phyloP scores from a whole-genome alignment of 2,113 vertebrate genomes.

The Furnarius figulus region DNA sequence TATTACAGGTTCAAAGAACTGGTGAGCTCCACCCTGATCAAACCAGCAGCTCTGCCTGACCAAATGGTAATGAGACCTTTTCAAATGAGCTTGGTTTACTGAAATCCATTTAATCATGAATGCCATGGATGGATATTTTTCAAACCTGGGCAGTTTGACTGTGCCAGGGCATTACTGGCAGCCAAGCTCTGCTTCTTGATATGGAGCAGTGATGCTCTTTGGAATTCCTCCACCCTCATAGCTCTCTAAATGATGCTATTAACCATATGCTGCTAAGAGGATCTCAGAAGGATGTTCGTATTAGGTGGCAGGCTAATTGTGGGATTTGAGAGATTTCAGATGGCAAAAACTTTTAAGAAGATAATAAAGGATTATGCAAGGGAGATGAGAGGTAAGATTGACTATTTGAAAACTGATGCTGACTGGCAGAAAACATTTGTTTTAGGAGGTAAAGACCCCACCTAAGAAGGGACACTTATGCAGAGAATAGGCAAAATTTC shows the following conservation, averaged over 20 bases:
- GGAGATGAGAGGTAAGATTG: not conserved
- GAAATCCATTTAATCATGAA: not conserved
- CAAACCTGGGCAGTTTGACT: not conserved
- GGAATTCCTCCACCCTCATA: not conserved
- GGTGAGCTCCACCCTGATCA: not conserved
- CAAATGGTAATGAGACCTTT: slow-evolving; percentile 14
- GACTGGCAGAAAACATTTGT: not conserved
- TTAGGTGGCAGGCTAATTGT: not conserved
- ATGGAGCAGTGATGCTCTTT: not conserved
- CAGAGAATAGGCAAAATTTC: not conserved
- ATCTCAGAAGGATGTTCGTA: not conserved
- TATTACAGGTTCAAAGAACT: not conserved
- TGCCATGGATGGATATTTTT: not conserved
- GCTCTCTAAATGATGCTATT: not conserved
- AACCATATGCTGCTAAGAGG: not conserved
- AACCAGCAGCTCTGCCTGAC: not conserved
- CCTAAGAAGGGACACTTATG: not conserved
- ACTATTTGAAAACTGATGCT: not conserved
- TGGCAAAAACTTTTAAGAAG: not conserved
- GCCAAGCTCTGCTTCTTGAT: not conserved
- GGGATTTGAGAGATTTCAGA: not conserved
- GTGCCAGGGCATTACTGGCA: slow-evolving; percentile 25
- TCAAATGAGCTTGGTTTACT: not conserved
- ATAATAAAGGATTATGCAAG: not conserved
- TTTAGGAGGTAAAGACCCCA: not conserved